Percentiles rank a stretch among this genome's conserved stretches.
Conservation (phyloP, 2,888 invertebrate species). For the Chrysopilus asiliformis region DNA sequence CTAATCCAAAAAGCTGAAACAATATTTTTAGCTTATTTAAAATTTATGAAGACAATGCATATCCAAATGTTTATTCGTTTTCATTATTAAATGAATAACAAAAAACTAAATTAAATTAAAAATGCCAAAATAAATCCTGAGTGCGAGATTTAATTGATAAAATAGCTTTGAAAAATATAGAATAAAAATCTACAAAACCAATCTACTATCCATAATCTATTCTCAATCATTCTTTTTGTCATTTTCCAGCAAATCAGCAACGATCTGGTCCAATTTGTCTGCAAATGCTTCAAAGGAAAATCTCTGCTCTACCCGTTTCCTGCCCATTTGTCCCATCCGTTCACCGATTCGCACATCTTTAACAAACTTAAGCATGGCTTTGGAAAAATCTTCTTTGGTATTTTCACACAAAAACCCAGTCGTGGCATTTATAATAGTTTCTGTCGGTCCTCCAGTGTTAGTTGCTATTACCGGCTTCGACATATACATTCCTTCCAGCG, state of each 20-base stretch:
- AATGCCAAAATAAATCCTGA: no score
- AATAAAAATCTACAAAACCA: background rate
- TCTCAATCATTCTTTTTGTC: no score
- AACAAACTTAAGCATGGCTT: slow-evolving; percentile 58
- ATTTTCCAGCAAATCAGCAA: no score
- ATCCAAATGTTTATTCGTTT: no score
- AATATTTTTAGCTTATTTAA: no score
- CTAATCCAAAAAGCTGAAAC: no score
- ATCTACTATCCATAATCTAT: slow-evolving; percentile 43
- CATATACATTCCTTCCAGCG: slow-evolving; percentile 95
- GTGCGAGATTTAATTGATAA: no score
- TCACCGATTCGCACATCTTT: slow-evolving; percentile 44
- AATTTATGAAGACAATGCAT: no score
- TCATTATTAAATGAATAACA: no score
- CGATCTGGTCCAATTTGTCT: slow-evolving; percentile 46
- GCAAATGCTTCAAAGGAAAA: slow-evolving; percentile 79
- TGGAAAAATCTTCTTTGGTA: slow-evolving; percentile 55
- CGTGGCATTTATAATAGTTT: slow-evolving; percentile 66
- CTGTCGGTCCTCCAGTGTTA: slow-evolving; percentile 89
- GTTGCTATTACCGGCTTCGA: slow-evolving; percentile 88
- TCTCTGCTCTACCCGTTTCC: slow-evolving; percentile 55
- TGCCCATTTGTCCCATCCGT: slow-evolving; percentile 63
- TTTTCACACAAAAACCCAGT: slow-evolving; percentile 73
- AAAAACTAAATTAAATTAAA: no score
- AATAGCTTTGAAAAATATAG: no score